Evolutionary conservation across 2,888 invertebrate species (phyloP).

Genomic region (Conistra vaccinii): DNA sequence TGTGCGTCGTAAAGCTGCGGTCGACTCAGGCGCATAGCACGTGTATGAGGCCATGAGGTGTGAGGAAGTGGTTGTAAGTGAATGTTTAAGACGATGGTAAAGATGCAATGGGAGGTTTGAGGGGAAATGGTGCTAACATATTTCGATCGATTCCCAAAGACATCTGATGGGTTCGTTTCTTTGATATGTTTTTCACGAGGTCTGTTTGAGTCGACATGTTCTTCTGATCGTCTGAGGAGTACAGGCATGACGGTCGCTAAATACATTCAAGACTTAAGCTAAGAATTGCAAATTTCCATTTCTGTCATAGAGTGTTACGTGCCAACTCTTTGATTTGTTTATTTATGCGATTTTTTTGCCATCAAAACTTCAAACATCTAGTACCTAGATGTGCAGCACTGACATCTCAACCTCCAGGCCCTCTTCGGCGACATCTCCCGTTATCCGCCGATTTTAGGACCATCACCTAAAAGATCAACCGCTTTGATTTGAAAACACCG

Average conservation of each 20-base stretch:
- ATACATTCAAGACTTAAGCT: not conserved
- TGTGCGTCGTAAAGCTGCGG: slow-evolving; percentile 82
- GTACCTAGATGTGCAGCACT: too few relatives aligned
- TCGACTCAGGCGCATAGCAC: slow-evolving; percentile 73
- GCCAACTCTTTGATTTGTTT: not conserved
- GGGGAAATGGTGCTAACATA: not conserved
- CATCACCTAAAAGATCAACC: slow-evolving; percentile 64
- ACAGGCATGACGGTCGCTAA: not conserved
- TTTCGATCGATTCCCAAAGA: not conserved
- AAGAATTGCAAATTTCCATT: not conserved
- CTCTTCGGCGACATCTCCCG: slow-evolving; percentile 42
- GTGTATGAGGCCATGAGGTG: slow-evolving; percentile 58
- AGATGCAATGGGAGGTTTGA: not conserved
- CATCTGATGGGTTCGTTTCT: not conserved
- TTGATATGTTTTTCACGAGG: not conserved
- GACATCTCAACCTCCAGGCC: not conserved
- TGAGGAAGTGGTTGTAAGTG: slow-evolving; percentile 38
- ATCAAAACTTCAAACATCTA: not conserved
- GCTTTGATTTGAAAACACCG: slow-evolving; percentile 87
- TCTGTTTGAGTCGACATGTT: not conserved
- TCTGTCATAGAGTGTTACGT: not conserved
- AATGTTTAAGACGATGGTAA: slow-evolving; percentile 26
- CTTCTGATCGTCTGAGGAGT: not conserved
- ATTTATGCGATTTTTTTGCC: not conserved
- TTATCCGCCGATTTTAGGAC: slow-evolving; percentile 59